Conservation (phyloP, 92 coral and sea anemone genomes). For the Blastomussa wellsi region DNA sequence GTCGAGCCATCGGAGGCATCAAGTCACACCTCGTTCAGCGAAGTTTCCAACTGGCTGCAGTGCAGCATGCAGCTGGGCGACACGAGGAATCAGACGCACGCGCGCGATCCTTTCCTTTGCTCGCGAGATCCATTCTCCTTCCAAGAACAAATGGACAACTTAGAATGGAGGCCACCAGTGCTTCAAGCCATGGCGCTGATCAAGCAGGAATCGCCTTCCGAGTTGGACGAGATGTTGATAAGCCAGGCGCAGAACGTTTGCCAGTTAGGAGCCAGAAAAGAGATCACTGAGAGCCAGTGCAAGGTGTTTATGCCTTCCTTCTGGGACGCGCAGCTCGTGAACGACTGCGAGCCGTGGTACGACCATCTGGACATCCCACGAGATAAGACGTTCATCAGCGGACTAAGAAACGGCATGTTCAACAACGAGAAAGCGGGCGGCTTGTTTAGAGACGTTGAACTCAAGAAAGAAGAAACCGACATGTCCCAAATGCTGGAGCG, state of each 20-base stretch:
- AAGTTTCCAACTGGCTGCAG: constrained; percentile 63
- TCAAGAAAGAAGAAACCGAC: constrained; percentile 28
- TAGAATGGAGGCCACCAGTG: constrained; percentile 49
- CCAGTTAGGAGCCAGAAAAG: constrained; percentile 29
- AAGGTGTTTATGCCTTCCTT: constrained; percentile 45
- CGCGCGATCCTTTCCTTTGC: constrained; percentile 48
- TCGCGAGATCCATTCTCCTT: constrained; percentile 39
- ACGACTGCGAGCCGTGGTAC: constrained; percentile 41
- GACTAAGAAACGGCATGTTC: constrained; percentile 9
- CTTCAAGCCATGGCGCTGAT: constrained; percentile 43
- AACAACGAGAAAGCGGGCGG: constrained; percentile 11
- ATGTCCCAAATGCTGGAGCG: constrained; percentile 24
- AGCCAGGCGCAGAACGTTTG: constrained; percentile 40
- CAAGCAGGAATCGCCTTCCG: constrained; percentile 24
- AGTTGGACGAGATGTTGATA: constrained; percentile 41
- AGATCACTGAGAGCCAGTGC: constrained; percentile 41
- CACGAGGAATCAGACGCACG: constrained; percentile 44
- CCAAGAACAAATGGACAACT: constrained; percentile 39
- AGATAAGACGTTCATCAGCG: constrained; percentile 21
- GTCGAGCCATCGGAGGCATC: constrained; percentile 33
- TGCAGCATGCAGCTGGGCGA: constrained; percentile 70
- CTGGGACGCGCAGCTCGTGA: constrained; percentile 44
- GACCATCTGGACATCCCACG: constrained; percentile 23
- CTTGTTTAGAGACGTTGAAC: constrained; percentile 16
- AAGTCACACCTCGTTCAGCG: constrained; percentile 27